Evolutionary conservation across 2,888 invertebrate species (phyloP).

Genomic region (Coenonympha arcania): DNA sequence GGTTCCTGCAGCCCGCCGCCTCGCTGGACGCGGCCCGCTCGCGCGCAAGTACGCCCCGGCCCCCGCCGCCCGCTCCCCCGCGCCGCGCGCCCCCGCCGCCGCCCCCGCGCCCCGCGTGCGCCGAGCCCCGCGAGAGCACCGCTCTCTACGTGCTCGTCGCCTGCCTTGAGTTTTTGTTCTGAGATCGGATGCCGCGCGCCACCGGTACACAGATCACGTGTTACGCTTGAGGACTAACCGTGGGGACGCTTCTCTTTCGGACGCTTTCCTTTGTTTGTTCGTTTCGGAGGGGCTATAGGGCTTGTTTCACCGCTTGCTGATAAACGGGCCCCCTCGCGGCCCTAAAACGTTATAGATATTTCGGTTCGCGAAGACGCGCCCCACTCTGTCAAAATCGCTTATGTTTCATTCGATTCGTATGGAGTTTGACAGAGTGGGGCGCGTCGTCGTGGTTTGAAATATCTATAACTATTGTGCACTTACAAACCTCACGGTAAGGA

Average conservation of each 20-base stretch:
- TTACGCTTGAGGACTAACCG: conserved; percentile 60
- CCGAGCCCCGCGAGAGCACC: conserved; percentile 54
- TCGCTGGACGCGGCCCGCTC: conserved; percentile 60
- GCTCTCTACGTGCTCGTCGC: conserved; percentile 71
- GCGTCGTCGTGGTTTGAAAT: no score
- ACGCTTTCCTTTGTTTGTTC: conserved; percentile 35
- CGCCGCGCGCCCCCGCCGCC: conserved; percentile 33
- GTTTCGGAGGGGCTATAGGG: neutral
- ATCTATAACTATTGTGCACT: no score
- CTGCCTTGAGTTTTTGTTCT: conserved; percentile 74
- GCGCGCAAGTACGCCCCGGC: conserved; percentile 55
- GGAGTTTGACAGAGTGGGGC: no score
- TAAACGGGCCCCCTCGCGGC: neutral
- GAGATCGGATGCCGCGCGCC: conserved; percentile 48
- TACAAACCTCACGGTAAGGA: no score
- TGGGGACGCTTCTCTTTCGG: conserved; percentile 29
- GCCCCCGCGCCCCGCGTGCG: conserved; percentile 33
- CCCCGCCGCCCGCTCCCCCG: conserved; percentile 20
- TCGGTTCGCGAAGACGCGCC: no score
- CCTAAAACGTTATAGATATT: no score
- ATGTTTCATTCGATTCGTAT: no score
- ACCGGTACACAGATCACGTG: conserved; percentile 65
- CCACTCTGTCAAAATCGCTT: no score
- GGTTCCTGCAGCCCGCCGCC: conserved; percentile 89
- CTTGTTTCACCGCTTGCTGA: neutral